Conservation (phyloP, 1,140 invertebrate species). For the Zaprionus tsacasi region DNA sequence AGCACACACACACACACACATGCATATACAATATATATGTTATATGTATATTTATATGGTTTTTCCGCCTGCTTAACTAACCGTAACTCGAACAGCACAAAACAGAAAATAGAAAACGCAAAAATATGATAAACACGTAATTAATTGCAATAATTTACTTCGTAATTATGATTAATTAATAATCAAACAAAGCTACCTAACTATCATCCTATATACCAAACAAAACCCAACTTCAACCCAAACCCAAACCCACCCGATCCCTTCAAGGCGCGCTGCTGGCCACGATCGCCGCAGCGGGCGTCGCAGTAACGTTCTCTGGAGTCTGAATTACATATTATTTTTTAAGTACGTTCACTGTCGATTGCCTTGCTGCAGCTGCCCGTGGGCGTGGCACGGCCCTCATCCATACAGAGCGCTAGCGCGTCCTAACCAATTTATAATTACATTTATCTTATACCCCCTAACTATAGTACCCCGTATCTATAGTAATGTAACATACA, state of each 20-base stretch:
- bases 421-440: background rate
- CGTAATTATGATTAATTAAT: constrained; percentile 24
- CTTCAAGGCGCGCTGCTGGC: constrained; percentile 3
- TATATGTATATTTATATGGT: constrained; percentile 24
- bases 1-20: background rate
- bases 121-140: constrained; percentile 40
- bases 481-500: background rate
- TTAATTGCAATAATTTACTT: constrained; percentile 57
- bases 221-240: background rate
- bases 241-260: background rate
- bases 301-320: constrained; percentile 69
- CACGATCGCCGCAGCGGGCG: background rate
- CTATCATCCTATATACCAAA: background rate
- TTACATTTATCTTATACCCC: constrained; percentile 1
- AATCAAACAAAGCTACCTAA: background rate
- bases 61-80: constrained; percentile 25
- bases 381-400: constrained; percentile 14
- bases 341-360: constrained; percentile 72
- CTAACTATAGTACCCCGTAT: background rate
- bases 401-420: background rate
- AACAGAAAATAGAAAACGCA: constrained; percentile 12
- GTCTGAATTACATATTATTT: constrained; percentile 83
- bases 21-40: background rate
- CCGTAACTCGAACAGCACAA: constrained; percentile 33
- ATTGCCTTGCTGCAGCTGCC: background rate